phyloP scores from a whole-genome alignment of 2,113 vertebrate species.

The Dolichotis patagonum region DNA sequence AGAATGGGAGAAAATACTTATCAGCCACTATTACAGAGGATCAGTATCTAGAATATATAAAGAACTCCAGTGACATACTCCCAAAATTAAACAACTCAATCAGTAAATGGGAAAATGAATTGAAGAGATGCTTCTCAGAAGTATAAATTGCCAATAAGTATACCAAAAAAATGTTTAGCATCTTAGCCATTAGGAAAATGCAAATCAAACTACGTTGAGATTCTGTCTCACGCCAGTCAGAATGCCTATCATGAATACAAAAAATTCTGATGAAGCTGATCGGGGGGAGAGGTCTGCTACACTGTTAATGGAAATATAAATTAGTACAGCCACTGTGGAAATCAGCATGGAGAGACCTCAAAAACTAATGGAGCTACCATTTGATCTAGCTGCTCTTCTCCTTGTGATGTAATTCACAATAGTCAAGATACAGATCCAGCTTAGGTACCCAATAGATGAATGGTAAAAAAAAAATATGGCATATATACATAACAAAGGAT shows the following conservation, averaged over 20 bases:
- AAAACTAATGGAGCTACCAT: neutral
- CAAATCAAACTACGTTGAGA: neutral
- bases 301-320: neutral
- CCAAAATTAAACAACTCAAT: neutral
- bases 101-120: neutral
- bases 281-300: neutral
- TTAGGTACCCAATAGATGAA: neutral
- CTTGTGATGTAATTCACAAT: neutral
- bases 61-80: too few species aligned
- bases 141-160: neutral
- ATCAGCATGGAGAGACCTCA: neutral
- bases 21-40: neutral
- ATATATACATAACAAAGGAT: neutral
- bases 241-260: neutral
- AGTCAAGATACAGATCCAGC: neutral
- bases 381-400: neutral
- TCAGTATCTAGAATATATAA: neutral
- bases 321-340: neutral
- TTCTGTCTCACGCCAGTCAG: neutral
- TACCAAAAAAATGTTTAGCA: neutral
- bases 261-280: neutral
- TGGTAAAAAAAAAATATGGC: neutral
- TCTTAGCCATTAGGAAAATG: neutral
- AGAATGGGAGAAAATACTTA: neutral
- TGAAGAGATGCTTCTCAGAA: neutral